Conservation (phyloP, 1,140 invertebrate species). For the Macrobrachium nipponense region DNA sequence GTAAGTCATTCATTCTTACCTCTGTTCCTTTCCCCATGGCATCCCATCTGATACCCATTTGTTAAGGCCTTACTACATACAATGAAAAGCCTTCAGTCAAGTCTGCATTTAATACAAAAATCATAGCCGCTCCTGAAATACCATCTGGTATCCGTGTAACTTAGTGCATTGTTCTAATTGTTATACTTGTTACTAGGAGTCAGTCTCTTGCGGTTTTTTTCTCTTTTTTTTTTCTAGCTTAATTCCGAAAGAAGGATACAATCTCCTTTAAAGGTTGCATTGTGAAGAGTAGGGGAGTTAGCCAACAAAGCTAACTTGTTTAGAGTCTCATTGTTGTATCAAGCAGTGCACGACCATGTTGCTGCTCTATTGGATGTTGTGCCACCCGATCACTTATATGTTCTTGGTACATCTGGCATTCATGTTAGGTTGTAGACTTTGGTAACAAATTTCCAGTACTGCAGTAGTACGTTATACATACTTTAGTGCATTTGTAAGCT, state of each 20-base stretch:
- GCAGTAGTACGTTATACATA: slow-evolving; percentile 27
- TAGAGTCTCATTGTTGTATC: slow-evolving; percentile 25
- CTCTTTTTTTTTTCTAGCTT: slow-evolving; percentile 17
- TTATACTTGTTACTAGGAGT: background rate
- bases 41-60: background rate
- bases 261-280: slow-evolving; percentile 16
- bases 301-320: slow-evolving; percentile 16
- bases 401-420: slow-evolving; percentile 56
- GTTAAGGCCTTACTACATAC: slow-evolving; percentile 13
- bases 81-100: slow-evolving; percentile 16
- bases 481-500: background rate
- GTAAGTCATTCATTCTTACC: background rate
- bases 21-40: background rate
- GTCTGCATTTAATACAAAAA: slow-evolving; percentile 17
- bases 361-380: slow-evolving; percentile 48
- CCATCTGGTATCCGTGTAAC: slow-evolving; percentile 1
- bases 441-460: slow-evolving; percentile 4
- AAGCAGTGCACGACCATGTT: slow-evolving; percentile 50
- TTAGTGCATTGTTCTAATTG: too few species aligned
- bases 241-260: slow-evolving; percentile 14
- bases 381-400: slow-evolving; percentile 36
- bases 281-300: slow-evolving; percentile 15
- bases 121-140: slow-evolving; percentile 20
- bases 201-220: slow-evolving; percentile 29
- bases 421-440: slow-evolving; percentile 43